A percentile compares a stretch with the other conserved stretches of the same genome.
These are phyloP conservation scores for Acrossocheilus fasciatus DNA, from an alignment of 2,797 vertebrate genomes.

Conservation along the genomic window DNA sequence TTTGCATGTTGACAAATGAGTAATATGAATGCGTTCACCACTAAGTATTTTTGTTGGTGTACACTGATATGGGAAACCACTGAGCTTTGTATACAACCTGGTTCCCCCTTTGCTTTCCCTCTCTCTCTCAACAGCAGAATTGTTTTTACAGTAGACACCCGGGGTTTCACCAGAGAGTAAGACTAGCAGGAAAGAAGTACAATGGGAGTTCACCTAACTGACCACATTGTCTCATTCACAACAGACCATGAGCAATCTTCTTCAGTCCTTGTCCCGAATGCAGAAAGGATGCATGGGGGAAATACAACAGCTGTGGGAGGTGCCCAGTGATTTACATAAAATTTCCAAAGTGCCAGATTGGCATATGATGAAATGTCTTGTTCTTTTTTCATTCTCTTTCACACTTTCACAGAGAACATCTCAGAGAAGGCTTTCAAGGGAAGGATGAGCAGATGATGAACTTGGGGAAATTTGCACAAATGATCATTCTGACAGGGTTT, in stretches of 20 bases:
- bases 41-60: slow-evolving; percentile 33
- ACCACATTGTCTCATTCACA: slow-evolving; percentile 55
- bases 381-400: slow-evolving; percentile 52
- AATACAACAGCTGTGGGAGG: slow-evolving; percentile 62
- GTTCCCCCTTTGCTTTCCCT: slow-evolving; percentile 27
- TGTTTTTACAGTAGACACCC: slow-evolving; percentile 63
- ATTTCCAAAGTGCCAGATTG: slow-evolving; percentile 66
- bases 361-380: slow-evolving; percentile 48
- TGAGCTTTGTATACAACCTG: slow-evolving; percentile 49
- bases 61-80: slow-evolving; percentile 48
- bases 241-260: slow-evolving; percentile 51
- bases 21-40: slow-evolving; percentile 33
- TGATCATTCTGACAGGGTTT: slow-evolving; percentile 24
- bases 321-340: slow-evolving; percentile 65
- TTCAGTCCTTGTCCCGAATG: slow-evolving; percentile 48
- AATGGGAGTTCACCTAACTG: slow-evolving; percentile 68
- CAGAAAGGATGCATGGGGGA: slow-evolving; percentile 65
- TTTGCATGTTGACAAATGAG: slow-evolving; percentile 28
- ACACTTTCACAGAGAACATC: slow-evolving; percentile 45
- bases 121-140: slow-evolving; percentile 52
- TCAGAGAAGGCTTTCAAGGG: slow-evolving; percentile 42
- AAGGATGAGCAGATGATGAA: slow-evolving; percentile 39
- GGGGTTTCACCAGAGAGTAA: slow-evolving; percentile 66
- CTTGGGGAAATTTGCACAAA: slow-evolving; percentile 48
- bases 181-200: slow-evolving; percentile 62